Conservation (phyloP, 2,888 invertebrate species). For the Chloroclystis v-ata region DNA sequence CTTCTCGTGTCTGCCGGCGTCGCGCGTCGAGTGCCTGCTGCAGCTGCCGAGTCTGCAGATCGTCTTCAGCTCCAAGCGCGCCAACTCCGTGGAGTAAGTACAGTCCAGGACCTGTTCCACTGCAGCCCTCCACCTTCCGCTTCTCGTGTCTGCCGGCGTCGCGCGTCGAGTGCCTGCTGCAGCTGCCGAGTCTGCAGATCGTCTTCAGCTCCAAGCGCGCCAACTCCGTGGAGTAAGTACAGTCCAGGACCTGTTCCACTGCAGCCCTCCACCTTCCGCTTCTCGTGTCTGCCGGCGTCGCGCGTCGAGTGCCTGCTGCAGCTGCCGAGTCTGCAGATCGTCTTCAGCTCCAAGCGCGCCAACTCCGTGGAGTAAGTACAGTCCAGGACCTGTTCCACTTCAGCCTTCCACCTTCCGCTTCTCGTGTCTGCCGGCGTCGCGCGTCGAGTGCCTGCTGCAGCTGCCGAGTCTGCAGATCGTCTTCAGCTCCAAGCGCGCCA, state of each 20-base stretch:
- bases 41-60: not conserved
- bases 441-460: constrained; percentile 2
- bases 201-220: not conserved
- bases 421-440: not conserved
- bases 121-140: not conserved
- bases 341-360: too few species aligned
- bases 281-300: not conserved
- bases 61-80: not conserved
- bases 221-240: too few species aligned
- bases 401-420: too few species aligned
- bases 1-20: not conserved
- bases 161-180: not conserved
- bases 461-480: not conserved
- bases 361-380: too few species aligned
- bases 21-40: not conserved
- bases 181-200: not conserved
- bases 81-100: too few species aligned
- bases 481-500: too few species aligned
- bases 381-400: not conserved
- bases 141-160: not conserved
- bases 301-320: constrained; percentile 1
- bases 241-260: not conserved
- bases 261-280: not conserved
- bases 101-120: too few species aligned
- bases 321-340: constrained; percentile 1